Conservation (phyloP, 2,888 invertebrate genomes). For the Tyria jacobaeae region DNA sequence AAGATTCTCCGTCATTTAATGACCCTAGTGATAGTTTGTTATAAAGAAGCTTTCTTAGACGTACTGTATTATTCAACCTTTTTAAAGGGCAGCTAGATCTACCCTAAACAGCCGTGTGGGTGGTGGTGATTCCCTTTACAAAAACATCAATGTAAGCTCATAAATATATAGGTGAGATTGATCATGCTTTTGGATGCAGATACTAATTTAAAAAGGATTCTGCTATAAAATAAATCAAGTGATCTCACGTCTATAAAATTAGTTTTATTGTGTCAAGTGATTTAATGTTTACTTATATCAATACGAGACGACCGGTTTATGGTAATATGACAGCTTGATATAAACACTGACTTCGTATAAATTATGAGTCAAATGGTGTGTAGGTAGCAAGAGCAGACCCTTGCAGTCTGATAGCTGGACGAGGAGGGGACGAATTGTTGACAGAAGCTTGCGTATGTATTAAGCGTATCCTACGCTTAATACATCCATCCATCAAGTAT, state of each 20-base stretch:
- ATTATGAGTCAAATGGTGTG: constrained; percentile 36
- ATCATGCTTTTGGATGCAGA: too few relatives aligned
- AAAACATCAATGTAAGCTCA: too few relatives aligned
- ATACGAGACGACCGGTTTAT: neutral
- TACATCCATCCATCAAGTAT: too few relatives aligned
- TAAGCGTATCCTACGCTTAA: neutral
- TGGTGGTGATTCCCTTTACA: too few relatives aligned
- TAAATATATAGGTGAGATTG: too few relatives aligned
- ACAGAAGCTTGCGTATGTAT: constrained; percentile 14
- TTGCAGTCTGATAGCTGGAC: constrained; percentile 19
- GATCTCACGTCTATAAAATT: neutral
- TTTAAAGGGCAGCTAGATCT: too few relatives aligned
- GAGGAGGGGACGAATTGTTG: constrained; percentile 16
- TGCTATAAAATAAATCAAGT: neutral
- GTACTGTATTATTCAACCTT: too few relatives aligned
- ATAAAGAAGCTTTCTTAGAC: too few relatives aligned
- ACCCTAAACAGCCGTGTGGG: too few relatives aligned
- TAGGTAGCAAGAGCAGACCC: constrained; percentile 43
- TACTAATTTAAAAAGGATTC: too few relatives aligned
- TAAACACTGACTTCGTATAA: constrained; percentile 25
- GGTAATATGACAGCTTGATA: constrained; percentile 22
- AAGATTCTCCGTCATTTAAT: too few relatives aligned
- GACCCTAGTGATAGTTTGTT: too few relatives aligned
- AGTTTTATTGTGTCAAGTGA: neutral
- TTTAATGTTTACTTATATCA: neutral